Evolutionary conservation across 2,888 invertebrate species (phyloP).

Genomic region (Himalopsyche kuldschensis): DNA sequence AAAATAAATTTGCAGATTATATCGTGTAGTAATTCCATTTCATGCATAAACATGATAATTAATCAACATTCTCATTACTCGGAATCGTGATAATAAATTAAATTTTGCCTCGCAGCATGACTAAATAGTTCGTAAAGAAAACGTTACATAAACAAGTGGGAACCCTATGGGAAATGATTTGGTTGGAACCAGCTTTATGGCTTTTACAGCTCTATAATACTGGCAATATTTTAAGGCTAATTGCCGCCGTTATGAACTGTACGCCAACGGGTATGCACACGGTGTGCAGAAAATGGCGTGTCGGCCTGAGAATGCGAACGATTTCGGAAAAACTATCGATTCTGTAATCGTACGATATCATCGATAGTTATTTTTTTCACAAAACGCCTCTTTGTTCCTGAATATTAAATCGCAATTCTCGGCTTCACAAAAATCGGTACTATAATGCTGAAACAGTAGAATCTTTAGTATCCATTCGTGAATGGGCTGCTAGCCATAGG

Average conservation of each 20-base stretch:
- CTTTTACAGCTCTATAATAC: conserved; percentile 26
- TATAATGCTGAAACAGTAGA: too few relatives aligned
- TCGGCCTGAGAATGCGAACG: too few relatives aligned
- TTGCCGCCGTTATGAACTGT: conserved; percentile 27
- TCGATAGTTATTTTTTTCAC: too few relatives aligned
- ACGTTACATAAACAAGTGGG: background rate
- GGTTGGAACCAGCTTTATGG: background rate
- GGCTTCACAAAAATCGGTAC: too few relatives aligned
- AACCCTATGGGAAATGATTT: background rate
- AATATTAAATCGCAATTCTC: too few relatives aligned
- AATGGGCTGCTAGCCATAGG: too few relatives aligned
- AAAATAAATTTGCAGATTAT: background rate
- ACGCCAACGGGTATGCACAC: background rate
- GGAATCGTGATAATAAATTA: background rate
- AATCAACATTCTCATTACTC: background rate
- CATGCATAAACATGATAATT: background rate
- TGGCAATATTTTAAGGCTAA: conserved; percentile 31
- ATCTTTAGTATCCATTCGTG: too few relatives aligned
- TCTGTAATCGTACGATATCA: too few relatives aligned
- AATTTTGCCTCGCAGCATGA: background rate
- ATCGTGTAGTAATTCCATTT: background rate
- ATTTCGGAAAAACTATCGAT: too few relatives aligned
- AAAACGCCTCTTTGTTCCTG: too few relatives aligned
- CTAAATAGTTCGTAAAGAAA: background rate
- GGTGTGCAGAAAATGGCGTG: background rate